Conservation (phyloP, 2,888 invertebrate species). For the Catocala sponsa region DNA sequence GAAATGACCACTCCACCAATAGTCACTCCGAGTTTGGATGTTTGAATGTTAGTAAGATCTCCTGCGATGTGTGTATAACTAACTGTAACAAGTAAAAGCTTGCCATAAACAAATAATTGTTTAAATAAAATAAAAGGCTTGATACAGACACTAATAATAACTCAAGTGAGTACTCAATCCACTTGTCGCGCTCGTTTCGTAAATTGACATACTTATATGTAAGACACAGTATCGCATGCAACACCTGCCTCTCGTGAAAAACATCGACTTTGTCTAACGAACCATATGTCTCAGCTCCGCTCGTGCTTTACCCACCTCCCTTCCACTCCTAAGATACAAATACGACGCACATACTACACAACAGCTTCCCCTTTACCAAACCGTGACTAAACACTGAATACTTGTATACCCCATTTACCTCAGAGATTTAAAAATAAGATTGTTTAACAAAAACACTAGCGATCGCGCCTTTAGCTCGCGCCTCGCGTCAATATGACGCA, state of each 20-base stretch:
- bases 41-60: too few species aligned
- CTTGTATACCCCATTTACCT: constrained; percentile 76
- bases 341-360: constrained; percentile 60
- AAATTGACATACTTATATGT: constrained; percentile 41
- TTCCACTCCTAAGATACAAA: constrained; percentile 67
- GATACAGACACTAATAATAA: too few species aligned
- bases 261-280: constrained; percentile 73
- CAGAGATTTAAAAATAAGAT: constrained; percentile 83
- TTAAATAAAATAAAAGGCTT: too few species aligned
- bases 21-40: too few species aligned
- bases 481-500: constrained; percentile 82
- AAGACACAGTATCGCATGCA: constrained; percentile 39
- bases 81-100: too few species aligned
- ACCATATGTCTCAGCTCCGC: constrained; percentile 77
- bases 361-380: constrained; percentile 76
- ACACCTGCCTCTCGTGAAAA: constrained; percentile 68
- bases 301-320: constrained; percentile 68
- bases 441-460: constrained; percentile 73
- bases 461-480: constrained; percentile 77
- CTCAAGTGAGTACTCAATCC: background rate
- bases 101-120: too few species aligned
- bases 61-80: too few species aligned
- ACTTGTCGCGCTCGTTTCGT: constrained; percentile 21
- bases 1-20: too few species aligned
- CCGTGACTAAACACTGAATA: constrained; percentile 81